Percentiles rank a stretch among this genome's conserved stretches.
These are phyloP conservation scores for Anaspis maculata DNA, from an alignment of 2,888 invertebrate species.

Conservation along the genomic window DNA sequence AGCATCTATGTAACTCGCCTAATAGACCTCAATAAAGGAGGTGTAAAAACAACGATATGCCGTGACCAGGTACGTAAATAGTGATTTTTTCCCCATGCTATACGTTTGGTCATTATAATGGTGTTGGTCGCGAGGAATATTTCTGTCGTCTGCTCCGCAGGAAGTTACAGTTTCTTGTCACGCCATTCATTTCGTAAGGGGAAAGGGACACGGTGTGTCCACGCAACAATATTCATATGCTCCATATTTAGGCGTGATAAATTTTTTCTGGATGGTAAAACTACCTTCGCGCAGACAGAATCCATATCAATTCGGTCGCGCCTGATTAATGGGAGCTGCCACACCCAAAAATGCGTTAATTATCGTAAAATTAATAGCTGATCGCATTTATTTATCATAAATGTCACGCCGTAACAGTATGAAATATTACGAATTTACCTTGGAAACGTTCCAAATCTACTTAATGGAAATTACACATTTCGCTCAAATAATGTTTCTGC, in stretches of 20 bases:
- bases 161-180: conserved; percentile 7
- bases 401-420: conserved; percentile 16
- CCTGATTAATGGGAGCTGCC: conserved; percentile 8
- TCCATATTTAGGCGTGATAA: no score
- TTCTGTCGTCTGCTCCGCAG: conserved; percentile 9
- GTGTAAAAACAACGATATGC: conserved; percentile 24
- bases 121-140: no score
- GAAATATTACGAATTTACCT: conserved; percentile 18
- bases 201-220: no score
- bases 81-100: conserved; percentile 13
- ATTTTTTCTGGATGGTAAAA: no score
- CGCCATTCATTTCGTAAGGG: no score
- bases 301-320: background rate
- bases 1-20: conserved; percentile 9
- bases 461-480: no score
- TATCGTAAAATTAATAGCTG: conserved; percentile 16
- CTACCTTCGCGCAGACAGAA: background rate
- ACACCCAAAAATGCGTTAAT: conserved; percentile 14
- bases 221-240: no score
- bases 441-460: conserved; percentile 17
- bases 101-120: no score
- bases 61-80: no score
- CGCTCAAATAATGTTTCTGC: no score
- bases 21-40: conserved; percentile 15
- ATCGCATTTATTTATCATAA: conserved; percentile 21